phyloP scores from a whole-genome alignment of 2,888 invertebrate genomes.

The Escarpia spicata region DNA sequence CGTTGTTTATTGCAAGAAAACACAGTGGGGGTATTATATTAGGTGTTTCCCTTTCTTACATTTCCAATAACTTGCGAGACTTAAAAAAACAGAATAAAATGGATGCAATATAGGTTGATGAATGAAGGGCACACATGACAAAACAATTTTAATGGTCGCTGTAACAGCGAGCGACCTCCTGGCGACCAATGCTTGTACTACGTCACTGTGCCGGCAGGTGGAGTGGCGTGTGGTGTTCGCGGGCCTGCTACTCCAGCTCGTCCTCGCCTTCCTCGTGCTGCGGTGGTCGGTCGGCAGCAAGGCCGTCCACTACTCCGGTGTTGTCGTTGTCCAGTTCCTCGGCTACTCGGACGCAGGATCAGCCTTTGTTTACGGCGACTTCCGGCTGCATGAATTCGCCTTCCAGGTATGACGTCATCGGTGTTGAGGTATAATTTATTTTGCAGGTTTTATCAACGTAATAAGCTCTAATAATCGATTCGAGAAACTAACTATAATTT shows the following conservation, averaged over 20 bases:
- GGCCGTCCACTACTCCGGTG: constrained; percentile 34
- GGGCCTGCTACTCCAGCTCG: constrained; percentile 34
- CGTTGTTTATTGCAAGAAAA: no score
- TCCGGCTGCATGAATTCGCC: constrained; percentile 35
- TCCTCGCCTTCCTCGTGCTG: constrained; percentile 38
- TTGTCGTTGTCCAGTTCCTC: constrained; percentile 37
- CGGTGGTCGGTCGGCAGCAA: constrained; percentile 36
- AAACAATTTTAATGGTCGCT: not conserved
- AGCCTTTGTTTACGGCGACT: constrained; percentile 38
- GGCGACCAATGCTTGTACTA: not conserved
- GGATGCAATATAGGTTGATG: not conserved
- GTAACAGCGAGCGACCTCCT: not conserved
- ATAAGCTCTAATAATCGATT: not conserved
- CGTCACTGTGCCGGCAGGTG: constrained; percentile 30
- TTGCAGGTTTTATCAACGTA: not conserved
- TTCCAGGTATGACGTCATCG: constrained; percentile 36
- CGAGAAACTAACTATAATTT: not conserved
- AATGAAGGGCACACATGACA: not conserved
- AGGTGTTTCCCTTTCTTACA: not conserved
- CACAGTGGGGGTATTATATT: no score
- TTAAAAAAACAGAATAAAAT: not conserved
- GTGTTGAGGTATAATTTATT: not conserved
- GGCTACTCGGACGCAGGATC: constrained; percentile 36
- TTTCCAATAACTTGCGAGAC: not conserved
- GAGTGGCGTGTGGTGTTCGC: constrained; percentile 34